Base-by-base conservation (phyloP, 2,113 vertebrate species). In the Ceuthmochares aereus region DNA sequence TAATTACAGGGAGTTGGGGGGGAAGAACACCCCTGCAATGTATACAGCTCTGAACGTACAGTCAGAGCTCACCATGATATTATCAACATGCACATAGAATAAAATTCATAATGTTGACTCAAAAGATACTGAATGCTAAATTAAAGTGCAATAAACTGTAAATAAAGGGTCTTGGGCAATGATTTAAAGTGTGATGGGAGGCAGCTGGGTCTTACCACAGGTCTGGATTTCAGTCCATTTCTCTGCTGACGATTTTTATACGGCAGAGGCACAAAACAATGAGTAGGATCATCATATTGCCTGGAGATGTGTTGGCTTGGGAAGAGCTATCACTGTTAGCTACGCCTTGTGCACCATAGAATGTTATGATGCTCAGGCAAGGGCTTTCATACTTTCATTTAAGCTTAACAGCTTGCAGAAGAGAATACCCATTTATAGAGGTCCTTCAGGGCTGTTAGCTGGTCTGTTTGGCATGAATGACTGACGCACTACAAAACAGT, bases 381-480 rank as follows among this genome's bases (percentile, higher is more conserved):
- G 36, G 66, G 63, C 30, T 95, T 94, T 75, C 93, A 52, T 37
- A 7, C 15, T 92, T 27, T 92, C 37, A 70, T 87, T 72, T 85
- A 95, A 95, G 83, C 16, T n/a, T 77, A 85, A 78, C 59, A 37
- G 72, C 27, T 96, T 81, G 73, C 77, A 93, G 55, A 91, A 40
- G 59, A 87, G 49, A 80, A 73, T 90, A 54, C 87, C 59, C 63
- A 66, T 52, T 73, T 59, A 84, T 40, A 95, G 45, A 92, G 70
- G 67, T 52, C 84, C 90, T 96, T 87, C 2, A 30, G 81, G 40
- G 64, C 32, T 96, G 55, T 85, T 94, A 79, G 83, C 43, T 90
- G 85, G 84, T 96, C 92, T 95, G 74, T 86, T 96, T 97, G 94
- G 94, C 68, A 89, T 3, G 59, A 94, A 67, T 91, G 94, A 97